Evolutionary conservation across 2,797 vertebrate genomes (phyloP).

Genomic region (Tadarida brasiliensis): DNA sequence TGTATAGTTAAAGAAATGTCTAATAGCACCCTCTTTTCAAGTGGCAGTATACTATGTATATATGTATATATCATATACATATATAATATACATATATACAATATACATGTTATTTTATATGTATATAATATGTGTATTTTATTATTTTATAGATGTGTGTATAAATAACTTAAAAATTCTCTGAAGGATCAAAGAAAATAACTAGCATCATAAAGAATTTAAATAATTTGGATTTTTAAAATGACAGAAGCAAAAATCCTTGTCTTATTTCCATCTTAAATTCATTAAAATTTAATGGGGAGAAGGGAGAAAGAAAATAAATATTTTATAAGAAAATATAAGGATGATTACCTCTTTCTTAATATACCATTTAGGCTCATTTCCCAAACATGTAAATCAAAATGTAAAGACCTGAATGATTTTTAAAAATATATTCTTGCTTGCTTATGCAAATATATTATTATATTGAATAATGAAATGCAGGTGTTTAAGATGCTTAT

Average conservation of each 20-base stretch:
- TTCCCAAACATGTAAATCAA: neutral
- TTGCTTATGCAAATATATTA: neutral
- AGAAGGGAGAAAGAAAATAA: neutral
- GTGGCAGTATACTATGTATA: neutral
- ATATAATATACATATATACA: too few species aligned
- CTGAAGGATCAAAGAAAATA: neutral
- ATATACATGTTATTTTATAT: neutral
- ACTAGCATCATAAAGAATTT: neutral
- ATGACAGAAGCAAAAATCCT: neutral
- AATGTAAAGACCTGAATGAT: neutral
- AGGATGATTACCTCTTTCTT: neutral
- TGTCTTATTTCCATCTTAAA: neutral
- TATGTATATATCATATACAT: neutral
- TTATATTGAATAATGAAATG: neutral
- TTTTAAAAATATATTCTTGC: neutral
- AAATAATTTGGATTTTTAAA: neutral
- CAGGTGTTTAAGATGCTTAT: neutral
- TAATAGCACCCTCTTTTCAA: neutral
- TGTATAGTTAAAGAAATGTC: neutral
- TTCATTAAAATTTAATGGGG: neutral
- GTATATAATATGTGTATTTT: neutral
- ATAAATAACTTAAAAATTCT: slow-evolving; percentile 4
- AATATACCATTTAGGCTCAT: neutral
- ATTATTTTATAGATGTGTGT: neutral
- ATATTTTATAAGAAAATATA: neutral